Percentiles rank a stretch among this genome's conserved stretches.
Conservation (phyloP, 2,888 invertebrate species). For the Incurvaria masculella region DNA sequence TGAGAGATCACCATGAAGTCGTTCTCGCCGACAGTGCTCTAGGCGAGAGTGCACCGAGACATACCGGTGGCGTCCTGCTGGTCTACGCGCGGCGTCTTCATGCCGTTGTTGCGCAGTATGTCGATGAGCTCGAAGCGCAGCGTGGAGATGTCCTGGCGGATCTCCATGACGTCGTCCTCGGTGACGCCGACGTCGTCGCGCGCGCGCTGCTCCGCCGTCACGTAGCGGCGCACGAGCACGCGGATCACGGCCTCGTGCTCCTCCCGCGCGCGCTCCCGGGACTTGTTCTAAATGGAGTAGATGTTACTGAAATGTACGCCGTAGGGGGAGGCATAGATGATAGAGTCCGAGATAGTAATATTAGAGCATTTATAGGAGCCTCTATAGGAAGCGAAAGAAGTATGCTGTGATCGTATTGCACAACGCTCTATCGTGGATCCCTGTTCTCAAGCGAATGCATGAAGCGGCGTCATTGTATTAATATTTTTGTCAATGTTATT, state of each 20-base stretch:
- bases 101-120: constrained; percentile 85
- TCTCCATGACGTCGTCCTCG: constrained; percentile 98
- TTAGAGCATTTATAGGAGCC: no score
- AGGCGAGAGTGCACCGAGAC: constrained; percentile 84
- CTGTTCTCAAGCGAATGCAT: no score
- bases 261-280: constrained; percentile 65
- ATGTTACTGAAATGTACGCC: not conserved
- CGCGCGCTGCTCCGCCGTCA: constrained; percentile 84
- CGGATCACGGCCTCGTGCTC: constrained; percentile 85
- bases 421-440: no score
- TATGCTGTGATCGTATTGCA: no score
- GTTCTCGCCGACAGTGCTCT: constrained; percentile 92
- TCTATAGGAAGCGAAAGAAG: no score
- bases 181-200: constrained; percentile 90
- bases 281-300: constrained; percentile 60
- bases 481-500: no score
- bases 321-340: no score
- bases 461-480: no score
- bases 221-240: constrained; percentile 84
- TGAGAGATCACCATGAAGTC: constrained; percentile 97
- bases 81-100: constrained; percentile 74
- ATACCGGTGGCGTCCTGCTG: constrained; percentile 63
- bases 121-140: constrained; percentile 90
- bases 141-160: constrained; percentile 95
- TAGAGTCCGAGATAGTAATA: no score